Conservation (phyloP, 2,113 vertebrate species). For the Uropsilus gracilis region DNA sequence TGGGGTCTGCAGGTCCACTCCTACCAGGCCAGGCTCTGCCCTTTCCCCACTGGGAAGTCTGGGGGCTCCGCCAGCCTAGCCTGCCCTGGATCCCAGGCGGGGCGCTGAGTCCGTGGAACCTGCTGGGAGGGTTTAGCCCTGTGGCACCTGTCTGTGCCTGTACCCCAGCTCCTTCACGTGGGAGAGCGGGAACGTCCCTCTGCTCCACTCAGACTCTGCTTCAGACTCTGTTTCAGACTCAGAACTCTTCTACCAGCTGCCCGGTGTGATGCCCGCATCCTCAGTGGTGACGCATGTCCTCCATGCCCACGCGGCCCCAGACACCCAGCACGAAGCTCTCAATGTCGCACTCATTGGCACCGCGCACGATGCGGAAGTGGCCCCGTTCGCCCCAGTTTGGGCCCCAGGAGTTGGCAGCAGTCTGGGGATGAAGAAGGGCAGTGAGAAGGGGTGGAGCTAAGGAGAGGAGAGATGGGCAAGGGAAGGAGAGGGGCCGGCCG, state of each 20-base stretch:
- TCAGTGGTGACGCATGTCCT: constrained; percentile 93
- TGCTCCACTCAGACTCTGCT: too few species aligned
- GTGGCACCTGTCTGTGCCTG: not conserved
- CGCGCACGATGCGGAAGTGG: constrained; percentile 94
- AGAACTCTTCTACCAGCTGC: not conserved
- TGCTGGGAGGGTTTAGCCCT: not conserved
- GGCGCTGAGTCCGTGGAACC: constrained; percentile 47
- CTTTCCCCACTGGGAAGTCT: not conserved
- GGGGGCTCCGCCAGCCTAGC: constrained; percentile 35
- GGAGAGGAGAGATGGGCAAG: not conserved
- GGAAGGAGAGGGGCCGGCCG: accelerated
- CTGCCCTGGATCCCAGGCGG: constrained; percentile 22
- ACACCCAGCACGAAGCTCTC: constrained; percentile 96
- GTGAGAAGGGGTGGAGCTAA: not conserved
- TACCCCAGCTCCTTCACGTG: not conserved
- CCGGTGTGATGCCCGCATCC: not conserved
- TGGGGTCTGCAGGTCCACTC: not conserved
- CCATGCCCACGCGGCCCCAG: constrained; percentile 95
- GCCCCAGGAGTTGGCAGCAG: constrained; percentile 97
- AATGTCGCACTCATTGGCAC: constrained; percentile 96
- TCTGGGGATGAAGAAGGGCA: constrained; percentile 82
- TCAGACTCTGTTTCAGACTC: not conserved
- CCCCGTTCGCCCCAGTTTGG: constrained; percentile 95
- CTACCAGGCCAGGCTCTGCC: constrained; percentile 15
- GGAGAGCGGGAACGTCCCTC: not conserved